Evolutionary conservation across 2,888 invertebrate genomes (phyloP).

Genomic region (Leptopilina myrica): DNA sequence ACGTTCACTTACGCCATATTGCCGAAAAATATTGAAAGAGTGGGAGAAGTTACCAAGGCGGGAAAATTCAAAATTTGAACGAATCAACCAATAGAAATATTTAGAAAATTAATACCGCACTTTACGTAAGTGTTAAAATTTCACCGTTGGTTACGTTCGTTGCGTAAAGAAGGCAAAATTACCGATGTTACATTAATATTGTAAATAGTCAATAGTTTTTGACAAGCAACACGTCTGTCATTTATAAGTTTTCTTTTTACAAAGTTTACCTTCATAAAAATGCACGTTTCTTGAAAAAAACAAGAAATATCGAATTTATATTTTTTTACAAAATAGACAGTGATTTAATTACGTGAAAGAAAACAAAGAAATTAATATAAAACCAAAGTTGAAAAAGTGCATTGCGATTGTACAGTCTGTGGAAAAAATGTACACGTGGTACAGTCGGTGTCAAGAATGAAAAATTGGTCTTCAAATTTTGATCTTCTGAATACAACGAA

Average conservation of each 20-base stretch:
- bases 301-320: background rate
- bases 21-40: too few species aligned
- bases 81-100: too few species aligned
- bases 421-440: slow-evolving; percentile 2
- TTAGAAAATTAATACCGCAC: too few species aligned
- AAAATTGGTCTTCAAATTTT: background rate
- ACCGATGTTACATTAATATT: too few species aligned
- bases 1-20: too few species aligned
- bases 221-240: background rate
- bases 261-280: background rate
- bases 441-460: background rate
- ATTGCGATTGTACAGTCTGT: background rate
- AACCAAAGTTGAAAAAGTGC: background rate
- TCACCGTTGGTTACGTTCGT: too few species aligned
- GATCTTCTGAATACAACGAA: too few species aligned
- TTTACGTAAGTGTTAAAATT: too few species aligned
- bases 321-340: background rate
- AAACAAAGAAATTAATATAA: background rate
- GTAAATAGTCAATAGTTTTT: background rate
- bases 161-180: too few species aligned
- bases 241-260: background rate
- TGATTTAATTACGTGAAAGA: background rate
- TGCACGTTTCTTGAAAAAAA: background rate
- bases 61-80: too few species aligned
- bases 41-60: too few species aligned